Conservation (phyloP, 2,113 vertebrate genomes). For the Jaculus jaculus region DNA sequence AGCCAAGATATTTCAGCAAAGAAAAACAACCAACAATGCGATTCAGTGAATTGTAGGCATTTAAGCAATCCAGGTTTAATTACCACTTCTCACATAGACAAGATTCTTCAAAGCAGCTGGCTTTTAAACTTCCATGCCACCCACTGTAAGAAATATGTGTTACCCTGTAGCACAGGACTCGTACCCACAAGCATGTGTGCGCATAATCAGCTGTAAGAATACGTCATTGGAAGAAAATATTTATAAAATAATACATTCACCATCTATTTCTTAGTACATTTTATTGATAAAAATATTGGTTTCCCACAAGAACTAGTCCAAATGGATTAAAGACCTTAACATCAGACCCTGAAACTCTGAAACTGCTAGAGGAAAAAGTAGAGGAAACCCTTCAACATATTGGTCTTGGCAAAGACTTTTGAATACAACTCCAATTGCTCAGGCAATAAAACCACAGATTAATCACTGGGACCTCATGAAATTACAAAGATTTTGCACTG, state of each 20-base stretch:
- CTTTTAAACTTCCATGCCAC: neutral
- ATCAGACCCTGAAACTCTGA: too few species aligned
- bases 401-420: too few species aligned
- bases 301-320: too few species aligned
- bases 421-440: too few species aligned
- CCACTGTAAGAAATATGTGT: neutral
- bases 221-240: slow-evolving; percentile 3
- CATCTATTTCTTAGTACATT: neutral
- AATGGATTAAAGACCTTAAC: too few species aligned
- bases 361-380: too few species aligned
- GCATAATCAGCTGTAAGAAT: neutral
- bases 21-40: slow-evolving; percentile 1
- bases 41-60: neutral
- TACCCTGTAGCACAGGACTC: neutral
- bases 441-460: too few species aligned
- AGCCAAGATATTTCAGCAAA: neutral
- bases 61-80: neutral
- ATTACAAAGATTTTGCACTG: too few species aligned
- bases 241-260: slow-evolving; percentile 28
- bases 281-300: neutral
- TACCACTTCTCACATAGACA: neutral
- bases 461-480: too few species aligned
- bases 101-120: slow-evolving; percentile 24
- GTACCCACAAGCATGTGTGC: neutral
- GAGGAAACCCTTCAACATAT: too few species aligned